Evolutionary conservation across 2,797 vertebrate genomes (phyloP).

Genomic region (Apodemus agrarius): DNA sequence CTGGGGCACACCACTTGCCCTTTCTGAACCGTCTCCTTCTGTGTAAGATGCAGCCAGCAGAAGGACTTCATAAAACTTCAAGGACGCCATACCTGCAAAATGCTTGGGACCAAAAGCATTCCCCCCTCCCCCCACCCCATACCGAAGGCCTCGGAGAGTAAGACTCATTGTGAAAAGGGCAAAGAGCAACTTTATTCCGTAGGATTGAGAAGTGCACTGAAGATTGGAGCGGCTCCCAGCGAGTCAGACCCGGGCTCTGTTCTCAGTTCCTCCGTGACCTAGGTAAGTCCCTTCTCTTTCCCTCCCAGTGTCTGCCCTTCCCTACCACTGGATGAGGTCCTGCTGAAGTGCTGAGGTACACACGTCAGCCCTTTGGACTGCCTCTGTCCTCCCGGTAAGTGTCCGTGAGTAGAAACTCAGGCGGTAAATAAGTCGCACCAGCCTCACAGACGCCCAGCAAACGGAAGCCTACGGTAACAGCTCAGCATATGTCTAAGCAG

Average conservation of each 20-base stretch:
- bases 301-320: not conserved
- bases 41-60: not conserved
- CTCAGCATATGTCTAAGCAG: slow-evolving; percentile 90
- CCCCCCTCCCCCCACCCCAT: not conserved
- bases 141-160: not conserved
- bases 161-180: not conserved
- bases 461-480: slow-evolving; percentile 85
- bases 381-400: slow-evolving; percentile 73
- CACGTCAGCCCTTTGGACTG: not conserved
- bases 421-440: slow-evolving; percentile 83
- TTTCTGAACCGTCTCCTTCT: not conserved
- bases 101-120: not conserved
- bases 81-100: not conserved
- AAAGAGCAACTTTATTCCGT: not conserved
- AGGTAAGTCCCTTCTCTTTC: not conserved
- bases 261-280: not conserved
- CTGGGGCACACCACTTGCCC: not conserved
- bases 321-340: rapidly evolving
- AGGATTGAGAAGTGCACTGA: not conserved
- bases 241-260: rapidly evolving
- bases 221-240: not conserved
- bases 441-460: slow-evolving; percentile 86
- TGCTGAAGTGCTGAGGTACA: rapidly evolving
- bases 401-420: slow-evolving; percentile 75
- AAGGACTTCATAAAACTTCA: not conserved